A percentile compares a stretch with the other conserved stretches of the same genome.
phyloP scores from a whole-genome alignment of 2,888 invertebrate species.

The Cyaniris semiargus region DNA sequence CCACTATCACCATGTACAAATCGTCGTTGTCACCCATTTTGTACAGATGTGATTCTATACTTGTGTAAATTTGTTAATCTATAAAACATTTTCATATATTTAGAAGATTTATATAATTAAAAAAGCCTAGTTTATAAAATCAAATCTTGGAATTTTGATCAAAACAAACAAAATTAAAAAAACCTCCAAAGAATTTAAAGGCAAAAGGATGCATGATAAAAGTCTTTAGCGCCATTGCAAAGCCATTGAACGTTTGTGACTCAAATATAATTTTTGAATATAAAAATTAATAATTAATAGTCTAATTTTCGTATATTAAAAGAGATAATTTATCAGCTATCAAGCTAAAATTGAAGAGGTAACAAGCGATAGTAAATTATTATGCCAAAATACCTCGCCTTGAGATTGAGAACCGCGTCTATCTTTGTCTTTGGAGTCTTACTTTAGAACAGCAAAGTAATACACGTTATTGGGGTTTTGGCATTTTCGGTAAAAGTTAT shows the following conservation, averaged over 20 bases:
- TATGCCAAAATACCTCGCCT: background rate
- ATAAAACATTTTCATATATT: background rate
- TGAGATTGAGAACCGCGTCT: background rate
- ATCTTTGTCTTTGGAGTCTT: background rate
- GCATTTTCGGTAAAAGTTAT: background rate
- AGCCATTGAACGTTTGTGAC: background rate
- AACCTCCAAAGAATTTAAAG: background rate
- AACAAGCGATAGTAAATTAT: too few relatives aligned
- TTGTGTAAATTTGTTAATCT: background rate
- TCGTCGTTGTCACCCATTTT: constrained; percentile 52
- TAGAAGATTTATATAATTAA: too few relatives aligned
- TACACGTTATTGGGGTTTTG: background rate
- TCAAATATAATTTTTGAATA: too few relatives aligned
- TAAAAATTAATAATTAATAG: too few relatives aligned
- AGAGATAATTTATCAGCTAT: too few relatives aligned
- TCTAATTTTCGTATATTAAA: too few relatives aligned
- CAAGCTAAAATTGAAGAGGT: too few relatives aligned
- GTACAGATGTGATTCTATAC: background rate
- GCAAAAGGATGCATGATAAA: background rate
- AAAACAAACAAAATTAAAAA: constrained; percentile 18
- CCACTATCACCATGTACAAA: constrained; percentile 52
- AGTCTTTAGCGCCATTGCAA: background rate
- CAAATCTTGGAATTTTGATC: too few relatives aligned
- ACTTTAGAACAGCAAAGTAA: background rate
- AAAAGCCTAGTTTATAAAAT: too few relatives aligned